Conservation (phyloP, 2,113 vertebrate genomes). For the Caranx ignobilis region DNA sequence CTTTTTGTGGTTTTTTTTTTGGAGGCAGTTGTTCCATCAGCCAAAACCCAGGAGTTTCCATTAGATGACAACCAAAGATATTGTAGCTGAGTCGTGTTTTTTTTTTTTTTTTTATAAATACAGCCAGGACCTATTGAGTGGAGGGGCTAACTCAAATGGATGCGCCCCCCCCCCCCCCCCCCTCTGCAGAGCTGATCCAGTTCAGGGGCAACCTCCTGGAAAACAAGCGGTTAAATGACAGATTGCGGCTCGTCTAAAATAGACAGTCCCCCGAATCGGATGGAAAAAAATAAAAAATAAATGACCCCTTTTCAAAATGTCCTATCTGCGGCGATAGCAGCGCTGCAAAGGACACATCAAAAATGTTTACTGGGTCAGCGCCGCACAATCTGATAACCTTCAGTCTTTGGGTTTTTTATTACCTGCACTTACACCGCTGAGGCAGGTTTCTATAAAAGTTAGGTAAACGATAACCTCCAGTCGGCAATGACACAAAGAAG, state of each 20-base stretch:
- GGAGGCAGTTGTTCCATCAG: neutral
- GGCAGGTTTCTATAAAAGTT: neutral
- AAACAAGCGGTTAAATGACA: conserved; percentile 54
- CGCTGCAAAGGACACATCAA: conserved; percentile 26
- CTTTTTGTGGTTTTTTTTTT: too few species aligned
- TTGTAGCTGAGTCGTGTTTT: neutral
- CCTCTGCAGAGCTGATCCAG: conserved; percentile 46
- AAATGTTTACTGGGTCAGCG: conserved; percentile 53
- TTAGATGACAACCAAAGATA: conserved; percentile 8
- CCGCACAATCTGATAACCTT: conserved; percentile 37
- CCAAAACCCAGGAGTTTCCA: conserved; percentile 23
- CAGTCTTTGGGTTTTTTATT: conserved; percentile 20
- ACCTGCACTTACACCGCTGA: neutral
- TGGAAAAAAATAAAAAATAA: neutral
- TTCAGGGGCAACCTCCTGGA: conserved; percentile 49
- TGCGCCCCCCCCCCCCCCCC: conserved; percentile 26
- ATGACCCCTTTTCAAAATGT: conserved; percentile 57
- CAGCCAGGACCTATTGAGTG: neutral
- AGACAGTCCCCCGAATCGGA: conserved; percentile 56
- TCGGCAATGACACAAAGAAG: neutral
- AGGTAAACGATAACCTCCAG: conserved; percentile 12
- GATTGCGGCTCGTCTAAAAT: conserved; percentile 61
- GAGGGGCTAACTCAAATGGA: conserved; percentile 58
- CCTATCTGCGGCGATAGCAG: conserved; percentile 30
- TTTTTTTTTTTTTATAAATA: too few species aligned